Conservation (phyloP, 1,140 invertebrate species). For the Cyphomyrmex costatus region DNA sequence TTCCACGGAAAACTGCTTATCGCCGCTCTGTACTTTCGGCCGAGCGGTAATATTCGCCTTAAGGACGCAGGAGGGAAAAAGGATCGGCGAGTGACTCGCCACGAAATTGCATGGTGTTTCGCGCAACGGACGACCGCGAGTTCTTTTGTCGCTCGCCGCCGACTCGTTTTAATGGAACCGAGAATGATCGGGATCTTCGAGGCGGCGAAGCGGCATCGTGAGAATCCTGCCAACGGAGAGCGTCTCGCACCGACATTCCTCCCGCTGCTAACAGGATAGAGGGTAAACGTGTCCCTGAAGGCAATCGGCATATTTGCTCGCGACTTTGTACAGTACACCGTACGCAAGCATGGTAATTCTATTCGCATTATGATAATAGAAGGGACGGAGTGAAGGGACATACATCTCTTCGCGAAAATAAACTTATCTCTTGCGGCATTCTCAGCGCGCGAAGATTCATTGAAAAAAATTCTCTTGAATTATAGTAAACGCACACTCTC, state of each 20-base stretch:
- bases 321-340: conserved; percentile 60
- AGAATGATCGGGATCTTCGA: conserved; percentile 59
- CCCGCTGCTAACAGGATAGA: conserved; percentile 74
- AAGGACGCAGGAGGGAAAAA: conserved; percentile 16
- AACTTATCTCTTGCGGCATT: not conserved
- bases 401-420: not conserved
- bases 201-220: conserved; percentile 34
- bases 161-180: conserved; percentile 65
- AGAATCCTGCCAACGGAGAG: conserved; percentile 67
- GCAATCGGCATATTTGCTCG: conserved; percentile 69
- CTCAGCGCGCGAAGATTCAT: not conserved
- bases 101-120: conserved; percentile 60
- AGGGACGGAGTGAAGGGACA: not conserved
- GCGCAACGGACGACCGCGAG: conserved; percentile 11
- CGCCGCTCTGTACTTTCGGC: not conserved
- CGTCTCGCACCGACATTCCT: conserved; percentile 61
- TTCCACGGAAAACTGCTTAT: conserved; percentile 13
- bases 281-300: conserved; percentile 76
- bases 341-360: conserved; percentile 45
- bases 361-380: conserved; percentile 52
- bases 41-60: conserved; percentile 26
- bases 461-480: not conserved
- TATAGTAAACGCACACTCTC: not conserved
- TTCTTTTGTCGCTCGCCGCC: conserved; percentile 57
- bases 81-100: conserved; percentile 32